Percentiles rank a stretch among this genome's conserved stretches.
Conservation (phyloP, 2,888 invertebrate genomes). For the Tipula lateralis region DNA sequence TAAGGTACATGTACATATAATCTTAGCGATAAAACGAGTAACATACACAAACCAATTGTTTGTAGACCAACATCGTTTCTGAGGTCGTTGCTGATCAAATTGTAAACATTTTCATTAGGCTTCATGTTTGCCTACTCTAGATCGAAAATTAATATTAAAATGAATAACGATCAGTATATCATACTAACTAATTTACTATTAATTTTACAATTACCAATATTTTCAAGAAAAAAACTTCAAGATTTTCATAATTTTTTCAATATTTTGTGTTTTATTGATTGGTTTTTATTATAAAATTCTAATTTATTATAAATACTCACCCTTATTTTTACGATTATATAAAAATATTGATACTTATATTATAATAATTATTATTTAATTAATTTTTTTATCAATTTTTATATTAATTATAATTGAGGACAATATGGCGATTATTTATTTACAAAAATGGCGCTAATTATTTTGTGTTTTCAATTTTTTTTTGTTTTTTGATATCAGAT, state of each 20-base stretch:
- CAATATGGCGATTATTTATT: constrained; percentile 19
- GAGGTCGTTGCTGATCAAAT: too few relatives aligned
- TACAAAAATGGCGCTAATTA: constrained; percentile 19
- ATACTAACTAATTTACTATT: too few relatives aligned
- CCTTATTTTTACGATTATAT: constrained; percentile 24
- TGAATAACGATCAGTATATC: too few relatives aligned
- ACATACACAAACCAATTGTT: too few relatives aligned
- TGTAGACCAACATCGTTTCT: too few relatives aligned
- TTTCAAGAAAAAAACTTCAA: background rate
- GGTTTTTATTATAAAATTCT: constrained; percentile 24
- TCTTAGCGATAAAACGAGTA: too few relatives aligned
- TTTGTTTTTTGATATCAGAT: background rate
- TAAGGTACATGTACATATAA: too few relatives aligned
- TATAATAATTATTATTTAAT: background rate
- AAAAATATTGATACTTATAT: background rate
- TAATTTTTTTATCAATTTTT: background rate
- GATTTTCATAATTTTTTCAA: background rate
- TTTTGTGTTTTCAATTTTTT: background rate
- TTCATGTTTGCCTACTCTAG: too few relatives aligned
- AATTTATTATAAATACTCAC: constrained; percentile 11
- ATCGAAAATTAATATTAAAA: too few relatives aligned
- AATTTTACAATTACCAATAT: too few relatives aligned
- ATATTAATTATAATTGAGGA: background rate
- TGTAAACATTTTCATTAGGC: too few relatives aligned
- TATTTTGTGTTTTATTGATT: background rate